phyloP scores from a whole-genome alignment of 2,113 vertebrate species.

The Chauna torquata region DNA sequence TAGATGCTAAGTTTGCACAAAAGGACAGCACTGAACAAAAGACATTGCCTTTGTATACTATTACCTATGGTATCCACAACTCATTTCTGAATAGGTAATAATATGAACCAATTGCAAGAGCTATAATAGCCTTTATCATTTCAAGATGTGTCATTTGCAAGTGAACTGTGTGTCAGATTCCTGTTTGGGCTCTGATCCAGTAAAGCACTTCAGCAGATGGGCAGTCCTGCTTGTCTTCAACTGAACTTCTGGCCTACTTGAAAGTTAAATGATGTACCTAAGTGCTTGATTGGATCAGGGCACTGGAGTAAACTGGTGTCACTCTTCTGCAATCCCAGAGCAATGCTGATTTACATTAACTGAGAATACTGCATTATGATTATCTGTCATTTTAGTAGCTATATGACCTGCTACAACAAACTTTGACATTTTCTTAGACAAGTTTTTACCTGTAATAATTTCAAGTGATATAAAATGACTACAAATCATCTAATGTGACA shows the following conservation, averaged over 20 bases:
- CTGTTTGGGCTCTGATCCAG: constrained; percentile 25
- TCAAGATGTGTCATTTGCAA: not conserved
- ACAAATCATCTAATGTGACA: constrained; percentile 47
- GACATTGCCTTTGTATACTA: not conserved
- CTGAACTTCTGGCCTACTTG: not conserved
- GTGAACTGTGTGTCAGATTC: not conserved
- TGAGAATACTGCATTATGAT: not conserved
- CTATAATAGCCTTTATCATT: not conserved
- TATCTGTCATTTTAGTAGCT: constrained; percentile 7
- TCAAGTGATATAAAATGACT: constrained; percentile 18
- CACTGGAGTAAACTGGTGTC: constrained; percentile 13
- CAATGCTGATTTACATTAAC: not conserved
- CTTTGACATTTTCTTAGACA: constrained; percentile 33
- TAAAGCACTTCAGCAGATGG: not conserved
- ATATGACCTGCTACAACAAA: constrained; percentile 33
- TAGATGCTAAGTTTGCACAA: not conserved
- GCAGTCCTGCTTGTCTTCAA: constrained; percentile 12
- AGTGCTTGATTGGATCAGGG: not conserved
- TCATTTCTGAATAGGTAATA: not conserved
- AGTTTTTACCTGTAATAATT: constrained; percentile 68
- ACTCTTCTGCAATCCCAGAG: not conserved
- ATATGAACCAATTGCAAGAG: not conserved
- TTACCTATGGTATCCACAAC: not conserved
- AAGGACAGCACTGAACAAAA: not conserved
- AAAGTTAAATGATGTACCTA: not conserved